These are phyloP conservation scores for Epinotia demarniana DNA, from an alignment of 2,888 invertebrate genomes.

Conservation along the genomic window DNA sequence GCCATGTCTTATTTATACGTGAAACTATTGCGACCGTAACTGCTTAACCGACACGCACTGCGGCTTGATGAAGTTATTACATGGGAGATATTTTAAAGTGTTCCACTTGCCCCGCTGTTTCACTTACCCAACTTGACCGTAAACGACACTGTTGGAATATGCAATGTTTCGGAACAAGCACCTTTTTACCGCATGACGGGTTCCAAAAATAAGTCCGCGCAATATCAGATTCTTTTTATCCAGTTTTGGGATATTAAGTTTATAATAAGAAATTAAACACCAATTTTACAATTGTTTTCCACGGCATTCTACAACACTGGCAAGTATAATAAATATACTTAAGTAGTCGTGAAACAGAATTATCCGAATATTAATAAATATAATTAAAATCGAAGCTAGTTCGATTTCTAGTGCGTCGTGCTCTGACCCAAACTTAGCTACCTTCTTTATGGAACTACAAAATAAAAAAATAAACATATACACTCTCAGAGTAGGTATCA, in stretches of 20 bases:
- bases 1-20: no score
- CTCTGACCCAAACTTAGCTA: neutral
- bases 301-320: neutral
- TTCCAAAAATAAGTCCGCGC: neutral
- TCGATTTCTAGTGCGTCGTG: neutral
- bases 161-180: neutral
- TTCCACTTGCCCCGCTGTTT: no score
- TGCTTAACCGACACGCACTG: no score
- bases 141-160: neutral
- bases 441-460: neutral
- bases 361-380: neutral
- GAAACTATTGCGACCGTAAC: no score
- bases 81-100: no score
- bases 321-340: neutral
- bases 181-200: neutral
- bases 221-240: neutral
- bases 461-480: neutral
- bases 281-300: neutral
- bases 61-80: no score
- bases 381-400: neutral
- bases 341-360: neutral
- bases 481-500: neutral
- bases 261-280: neutral
- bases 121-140: no score
- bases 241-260: neutral